Conservation (phyloP, 2,888 invertebrate genomes). For the Cremastinae sp. region DNA sequence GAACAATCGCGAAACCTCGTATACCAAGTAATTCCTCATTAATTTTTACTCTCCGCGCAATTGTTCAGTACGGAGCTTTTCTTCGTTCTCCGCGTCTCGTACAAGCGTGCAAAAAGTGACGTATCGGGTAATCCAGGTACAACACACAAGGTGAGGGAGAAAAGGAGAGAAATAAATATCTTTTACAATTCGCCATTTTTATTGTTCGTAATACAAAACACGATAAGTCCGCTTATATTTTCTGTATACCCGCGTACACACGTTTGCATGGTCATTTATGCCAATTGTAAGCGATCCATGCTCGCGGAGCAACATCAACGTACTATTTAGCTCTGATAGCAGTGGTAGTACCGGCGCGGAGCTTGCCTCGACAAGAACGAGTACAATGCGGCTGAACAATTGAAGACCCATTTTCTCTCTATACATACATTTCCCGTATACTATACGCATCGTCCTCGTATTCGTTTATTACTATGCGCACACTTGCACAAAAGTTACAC, state of each 20-base stretch:
- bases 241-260: background rate
- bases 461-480: background rate
- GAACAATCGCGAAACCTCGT: background rate
- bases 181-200: conserved; percentile 13
- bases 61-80: background rate
- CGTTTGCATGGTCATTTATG: conserved; percentile 40
- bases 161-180: conserved; percentile 12
- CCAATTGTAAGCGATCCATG: conserved; percentile 56
- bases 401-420: conserved; percentile 57
- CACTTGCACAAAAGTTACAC: background rate
- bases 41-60: conserved; percentile 6
- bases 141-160: conserved; percentile 8
- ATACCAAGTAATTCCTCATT: conserved; percentile 11
- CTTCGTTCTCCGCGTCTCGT: conserved; percentile 4
- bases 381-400: conserved; percentile 39
- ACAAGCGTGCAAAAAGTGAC: background rate
- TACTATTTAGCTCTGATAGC: conserved; percentile 47
- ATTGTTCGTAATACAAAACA: conserved; percentile 7
- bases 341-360: conserved; percentile 39
- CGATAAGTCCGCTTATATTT: background rate
- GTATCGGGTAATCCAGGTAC: conserved; percentile 10
- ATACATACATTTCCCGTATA: background rate
- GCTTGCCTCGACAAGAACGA: conserved; percentile 7
- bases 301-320: conserved; percentile 47
- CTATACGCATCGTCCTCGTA: background rate